Base-by-base conservation (phyloP, 1,140 invertebrate genomes). In the Heliconius hewitsoni region DNA sequence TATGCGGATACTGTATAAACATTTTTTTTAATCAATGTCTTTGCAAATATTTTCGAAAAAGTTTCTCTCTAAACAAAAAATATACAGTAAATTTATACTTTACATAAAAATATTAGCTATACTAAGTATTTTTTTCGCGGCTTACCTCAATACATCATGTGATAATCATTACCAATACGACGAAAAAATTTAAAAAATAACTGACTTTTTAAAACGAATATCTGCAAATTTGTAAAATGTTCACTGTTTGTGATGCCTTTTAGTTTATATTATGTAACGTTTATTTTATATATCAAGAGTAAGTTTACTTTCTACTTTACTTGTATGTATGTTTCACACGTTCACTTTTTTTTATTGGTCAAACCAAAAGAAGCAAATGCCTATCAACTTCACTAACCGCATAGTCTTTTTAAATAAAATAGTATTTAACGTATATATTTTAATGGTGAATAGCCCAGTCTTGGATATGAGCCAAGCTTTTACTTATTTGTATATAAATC, bases 271-370 rank as follows among this genome's bases (percentile, higher is more conserved):
- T 66, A 66, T 66, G 60, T 11, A 66, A 66, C 27, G 60, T 1
- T 66, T 66, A 57, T 66, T 66, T 66, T 66, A 66, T 30, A 30
- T 30, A n/a, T 66, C 27, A 30, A 66, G 27, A 23, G 60, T 66
- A 66, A 66, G 60, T 23, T 27, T 30, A 66, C 60, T 66, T 66
- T 66, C 60, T 18, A 30, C 60, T 66, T 66, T 30, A 46, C 3
- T 16, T 16, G 9, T 30, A 66, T 30, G 11, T 13, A 52, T 52
- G 50, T 52, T 19, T 66, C 27, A 30, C 27, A 66, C 60, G 30
- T 66, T 66, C 16, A 16, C 19, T 23, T 30, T 30, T 27, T n/a
- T 46, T 60, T 60, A 60, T 60, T 23, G 57, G 3, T 23, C n/a
- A 23, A 60, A n/a, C 57, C 57, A 9, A 60, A 60, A 60, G 9